Evolutionary conservation across 2,888 invertebrate genomes (phyloP), one percentile per base, ranked within the genome.

Genomic region (Dicycla oo): DNA sequence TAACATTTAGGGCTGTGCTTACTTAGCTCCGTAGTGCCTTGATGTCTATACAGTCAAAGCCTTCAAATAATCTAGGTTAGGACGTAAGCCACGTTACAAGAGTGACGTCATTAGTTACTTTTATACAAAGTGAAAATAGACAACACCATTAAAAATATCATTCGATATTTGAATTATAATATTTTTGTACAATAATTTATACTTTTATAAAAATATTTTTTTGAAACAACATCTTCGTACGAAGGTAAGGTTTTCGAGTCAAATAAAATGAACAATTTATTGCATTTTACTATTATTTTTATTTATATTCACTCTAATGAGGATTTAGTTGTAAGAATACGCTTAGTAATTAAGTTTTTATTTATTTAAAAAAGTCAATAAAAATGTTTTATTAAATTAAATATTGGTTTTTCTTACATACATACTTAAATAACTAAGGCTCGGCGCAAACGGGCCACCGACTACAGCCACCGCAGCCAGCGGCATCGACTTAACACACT

Each of bases 281-380:
- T 91, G 93, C 93, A 95, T 94, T 95, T 94, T 90, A 88, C 91
- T 91, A 90, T 88, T 88, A 88, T 88, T 89, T 87, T 92, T 90
- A 92, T 93, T 91, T 93, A 93, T 92, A 91, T 88, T 84, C 82
- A 87, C 88, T 89, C 88, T 85, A 81, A 75, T 87, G 88, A 91
- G 88, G 88, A 86, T 83, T 90, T 92, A 93, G 90, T 83, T 91
- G 61, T 95, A 95, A 93, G 93, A 78, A 91, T 94, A 94, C 94
- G 95, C 93, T 94, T 94, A 93, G 94, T 93, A 91, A 90, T 91
- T 93, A 94, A 93, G 94, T 91, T 94, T n/a, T 93, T 95, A 95
- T 95, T 96, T 96, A 95, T 95, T 94, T 93, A 93, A 80, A 93
- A 95, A 95, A 95, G 95, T 95, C 95, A 95, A 95, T 95, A 95